Conservation (phyloP, 2,888 invertebrate genomes). For the Acronicta leporina region DNA sequence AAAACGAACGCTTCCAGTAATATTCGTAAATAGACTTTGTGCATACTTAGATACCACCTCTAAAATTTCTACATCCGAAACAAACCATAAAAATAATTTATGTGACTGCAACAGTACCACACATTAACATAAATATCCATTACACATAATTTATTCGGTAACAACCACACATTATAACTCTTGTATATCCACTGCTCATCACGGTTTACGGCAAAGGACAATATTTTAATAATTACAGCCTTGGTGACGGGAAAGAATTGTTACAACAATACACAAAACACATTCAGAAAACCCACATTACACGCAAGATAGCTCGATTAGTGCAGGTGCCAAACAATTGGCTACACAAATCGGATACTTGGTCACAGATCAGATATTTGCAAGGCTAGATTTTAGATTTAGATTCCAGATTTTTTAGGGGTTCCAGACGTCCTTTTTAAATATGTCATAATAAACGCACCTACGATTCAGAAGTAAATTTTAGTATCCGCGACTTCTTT, state of each 20-base stretch:
- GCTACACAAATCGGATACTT: too few species aligned
- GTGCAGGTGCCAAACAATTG: too few species aligned
- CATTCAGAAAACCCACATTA: conserved; percentile 1
- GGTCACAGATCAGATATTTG: too few species aligned
- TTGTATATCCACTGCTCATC: conserved; percentile 2
- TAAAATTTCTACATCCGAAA: conserved; percentile 1
- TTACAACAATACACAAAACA: not conserved
- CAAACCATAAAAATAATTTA: conserved; percentile 9
- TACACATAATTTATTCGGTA: conserved; percentile 35
- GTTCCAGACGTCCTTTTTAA: too few species aligned
- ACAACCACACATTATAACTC: conserved; percentile 15
- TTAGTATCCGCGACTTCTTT: too few species aligned
- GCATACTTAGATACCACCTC: not conserved
- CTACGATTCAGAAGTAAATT: too few species aligned
- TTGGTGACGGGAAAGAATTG: not conserved
- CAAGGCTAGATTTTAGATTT: too few species aligned
- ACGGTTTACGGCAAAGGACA: conserved; percentile 27
- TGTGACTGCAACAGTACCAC: conserved; percentile 6
- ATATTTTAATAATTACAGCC: conserved; percentile 38
- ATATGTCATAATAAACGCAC: too few species aligned
- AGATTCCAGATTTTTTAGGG: too few species aligned
- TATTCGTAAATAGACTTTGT: too few species aligned
- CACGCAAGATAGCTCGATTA: too few species aligned
- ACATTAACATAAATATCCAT: conserved; percentile 16
- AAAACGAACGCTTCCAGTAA: too few species aligned